A percentile compares a stretch with the other conserved stretches of the same genome.
phyloP scores from a whole-genome alignment of 2,113 vertebrate genomes.

The Ibidorhyncha struthersii region DNA sequence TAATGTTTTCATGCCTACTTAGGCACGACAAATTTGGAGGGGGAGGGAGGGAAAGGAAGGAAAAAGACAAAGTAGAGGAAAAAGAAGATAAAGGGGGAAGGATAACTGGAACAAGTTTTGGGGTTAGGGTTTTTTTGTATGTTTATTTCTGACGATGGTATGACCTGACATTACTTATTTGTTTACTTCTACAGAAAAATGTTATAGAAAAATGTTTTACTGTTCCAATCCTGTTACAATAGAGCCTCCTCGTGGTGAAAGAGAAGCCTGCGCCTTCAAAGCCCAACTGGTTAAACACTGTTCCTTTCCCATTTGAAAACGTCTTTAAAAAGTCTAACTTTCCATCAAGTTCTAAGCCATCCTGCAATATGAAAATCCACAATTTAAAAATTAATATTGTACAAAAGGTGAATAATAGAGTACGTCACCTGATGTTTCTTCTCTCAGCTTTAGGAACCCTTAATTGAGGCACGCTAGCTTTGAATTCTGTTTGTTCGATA shows the following conservation, averaged over 20 bases:
- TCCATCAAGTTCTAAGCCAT: neutral
- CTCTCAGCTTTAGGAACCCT: neutral
- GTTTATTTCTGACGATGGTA: rapidly evolving
- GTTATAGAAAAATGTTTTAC: neutral
- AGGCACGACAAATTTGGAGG: neutral
- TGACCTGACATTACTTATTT: neutral
- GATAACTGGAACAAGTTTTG: neutral
- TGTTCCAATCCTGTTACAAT: neutral
- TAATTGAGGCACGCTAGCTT: neutral
- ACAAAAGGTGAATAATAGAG: neutral
- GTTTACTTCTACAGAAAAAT: rapidly evolving
- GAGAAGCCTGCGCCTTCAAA: neutral
- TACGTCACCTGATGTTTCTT: neutral
- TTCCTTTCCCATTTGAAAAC: neutral
- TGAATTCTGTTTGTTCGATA: neutral
- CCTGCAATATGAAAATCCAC: neutral
- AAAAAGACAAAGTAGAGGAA: neutral
- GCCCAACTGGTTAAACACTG: neutral
- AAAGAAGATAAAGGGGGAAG: neutral
- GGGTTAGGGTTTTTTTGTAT: neutral
- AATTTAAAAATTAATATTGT: neutral
- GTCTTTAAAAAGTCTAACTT: neutral
- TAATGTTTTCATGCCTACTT: neutral
- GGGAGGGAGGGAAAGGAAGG: neutral
- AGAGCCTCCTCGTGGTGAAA: constrained; percentile 7